A percentile compares a stretch with the other conserved stretches of the same genome.
Evolutionary conservation across 2,888 invertebrate species (phyloP).

Genomic region (Stenodema calcarata): DNA sequence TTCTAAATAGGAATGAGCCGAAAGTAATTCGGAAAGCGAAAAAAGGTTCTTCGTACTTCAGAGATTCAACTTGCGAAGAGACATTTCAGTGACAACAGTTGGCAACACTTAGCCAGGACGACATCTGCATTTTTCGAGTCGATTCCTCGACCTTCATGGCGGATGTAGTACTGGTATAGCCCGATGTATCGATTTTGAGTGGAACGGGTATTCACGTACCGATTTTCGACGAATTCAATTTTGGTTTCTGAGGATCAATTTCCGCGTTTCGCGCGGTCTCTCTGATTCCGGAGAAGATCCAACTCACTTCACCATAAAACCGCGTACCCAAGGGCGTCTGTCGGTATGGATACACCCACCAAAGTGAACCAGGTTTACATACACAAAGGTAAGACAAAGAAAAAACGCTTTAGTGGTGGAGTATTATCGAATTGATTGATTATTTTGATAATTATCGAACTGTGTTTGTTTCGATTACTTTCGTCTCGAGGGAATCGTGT

Average conservation of each 20-base stretch:
- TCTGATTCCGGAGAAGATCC: neutral
- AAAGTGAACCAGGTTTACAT: constrained; percentile 52
- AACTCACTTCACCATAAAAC: neutral
- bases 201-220: neutral
- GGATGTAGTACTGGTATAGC: neutral
- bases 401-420: neutral
- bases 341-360: constrained; percentile 39
- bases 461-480: neutral
- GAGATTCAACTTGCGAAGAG: no score
- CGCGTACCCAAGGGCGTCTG: neutral
- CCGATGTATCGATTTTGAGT: constrained; percentile 39
- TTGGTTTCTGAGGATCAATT: no score
- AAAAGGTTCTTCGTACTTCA: no score
- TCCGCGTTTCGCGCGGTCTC: no score
- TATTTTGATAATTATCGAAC: constrained; percentile 8
- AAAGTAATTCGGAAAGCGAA: no score
- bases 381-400: constrained; percentile 46
- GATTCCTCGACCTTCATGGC: constrained; percentile 16
- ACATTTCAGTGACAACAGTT: no score
- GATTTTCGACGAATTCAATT: neutral
- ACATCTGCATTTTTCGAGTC: neutral
- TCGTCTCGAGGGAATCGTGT: neutral
- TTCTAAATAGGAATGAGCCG: no score
- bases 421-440: constrained; percentile 36
- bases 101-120: neutral